Conservation (phyloP, 2,113 vertebrate genomes). For the Prolemur simus region DNA sequence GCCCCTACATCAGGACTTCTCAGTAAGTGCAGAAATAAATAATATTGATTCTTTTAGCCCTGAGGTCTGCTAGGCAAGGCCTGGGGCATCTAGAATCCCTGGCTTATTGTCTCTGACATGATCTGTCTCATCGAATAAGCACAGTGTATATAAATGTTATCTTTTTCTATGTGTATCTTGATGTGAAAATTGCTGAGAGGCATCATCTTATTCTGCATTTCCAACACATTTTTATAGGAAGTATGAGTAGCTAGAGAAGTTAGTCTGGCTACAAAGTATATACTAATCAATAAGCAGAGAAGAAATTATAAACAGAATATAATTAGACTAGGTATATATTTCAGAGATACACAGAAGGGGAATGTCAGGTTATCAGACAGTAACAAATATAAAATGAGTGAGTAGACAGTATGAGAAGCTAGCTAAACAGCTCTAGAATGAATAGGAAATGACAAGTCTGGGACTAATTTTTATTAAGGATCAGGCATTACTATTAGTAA, state of each 20-base stretch:
- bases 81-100: not conserved
- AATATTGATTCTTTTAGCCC: not conserved
- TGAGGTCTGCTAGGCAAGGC: not conserved
- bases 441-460: not conserved
- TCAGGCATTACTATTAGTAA: not conserved
- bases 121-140: not conserved
- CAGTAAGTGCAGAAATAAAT: not conserved
- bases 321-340: not conserved
- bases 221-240: not conserved
- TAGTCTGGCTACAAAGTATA: not conserved
- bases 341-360: not conserved
- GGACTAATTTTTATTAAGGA: not conserved
- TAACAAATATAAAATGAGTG: not conserved
- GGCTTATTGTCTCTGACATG: not conserved
- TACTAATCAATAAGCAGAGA: not conserved
- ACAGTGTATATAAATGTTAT: not conserved
- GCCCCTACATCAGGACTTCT: not conserved
- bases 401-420: not conserved
- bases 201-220: not conserved
- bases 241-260: not conserved
- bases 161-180: not conserved
- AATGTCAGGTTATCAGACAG: not conserved
- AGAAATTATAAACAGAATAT: not conserved
- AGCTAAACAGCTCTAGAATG: not conserved
- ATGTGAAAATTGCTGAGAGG: not conserved